These are phyloP conservation scores for Manduca sexta DNA, from an alignment of 1,140 invertebrate genomes.

Conservation along the genomic window DNA sequence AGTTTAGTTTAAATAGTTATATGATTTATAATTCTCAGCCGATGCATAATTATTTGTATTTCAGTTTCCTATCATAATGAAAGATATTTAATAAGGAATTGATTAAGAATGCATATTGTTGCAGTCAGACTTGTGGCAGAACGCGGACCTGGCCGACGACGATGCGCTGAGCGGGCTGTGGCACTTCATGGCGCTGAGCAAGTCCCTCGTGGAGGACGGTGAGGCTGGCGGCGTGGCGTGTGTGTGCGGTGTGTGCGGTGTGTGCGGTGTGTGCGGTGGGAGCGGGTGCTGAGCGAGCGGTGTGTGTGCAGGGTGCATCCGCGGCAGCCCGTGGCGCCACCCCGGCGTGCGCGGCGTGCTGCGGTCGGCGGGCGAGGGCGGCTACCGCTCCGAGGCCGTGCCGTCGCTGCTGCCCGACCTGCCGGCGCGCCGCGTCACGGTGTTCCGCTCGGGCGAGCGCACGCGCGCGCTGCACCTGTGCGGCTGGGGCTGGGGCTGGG, in stretches of 20 bases:
- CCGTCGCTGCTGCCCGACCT: slow-evolving; percentile 73
- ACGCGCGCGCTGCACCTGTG: slow-evolving; percentile 87
- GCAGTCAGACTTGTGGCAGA: slow-evolving; percentile 76
- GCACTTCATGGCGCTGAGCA: slow-evolving; percentile 84
- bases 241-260: too few species aligned
- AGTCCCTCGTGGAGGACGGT: slow-evolving; percentile 79
- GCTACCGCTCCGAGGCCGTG: slow-evolving; percentile 74
- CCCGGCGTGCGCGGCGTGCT: slow-evolving; percentile 81
- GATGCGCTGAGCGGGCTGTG: slow-evolving; percentile 79
- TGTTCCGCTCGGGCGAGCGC: slow-evolving; percentile 78
- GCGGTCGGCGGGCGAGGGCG: slow-evolving; percentile 40
- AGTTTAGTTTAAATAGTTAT: too few species aligned
- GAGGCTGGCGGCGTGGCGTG: slow-evolving; percentile 16
- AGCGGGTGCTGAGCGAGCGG: too few species aligned
- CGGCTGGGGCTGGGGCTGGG: slow-evolving; percentile 87
- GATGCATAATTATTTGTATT: too few species aligned
- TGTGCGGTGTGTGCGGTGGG: too few species aligned
- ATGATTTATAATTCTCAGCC: too few species aligned
- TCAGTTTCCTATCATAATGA: not conserved
- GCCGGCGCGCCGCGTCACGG: slow-evolving; percentile 46
- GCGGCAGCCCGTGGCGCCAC: slow-evolving; percentile 76
- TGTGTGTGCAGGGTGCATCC: slow-evolving; percentile 62
- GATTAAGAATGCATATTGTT: not conserved
- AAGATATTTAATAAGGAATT: not conserved
- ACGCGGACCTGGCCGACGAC: slow-evolving; percentile 79